These are phyloP conservation scores for Drosophila ironensis DNA, from an alignment of 1,140 invertebrate genomes.

Conservation along the genomic window DNA sequence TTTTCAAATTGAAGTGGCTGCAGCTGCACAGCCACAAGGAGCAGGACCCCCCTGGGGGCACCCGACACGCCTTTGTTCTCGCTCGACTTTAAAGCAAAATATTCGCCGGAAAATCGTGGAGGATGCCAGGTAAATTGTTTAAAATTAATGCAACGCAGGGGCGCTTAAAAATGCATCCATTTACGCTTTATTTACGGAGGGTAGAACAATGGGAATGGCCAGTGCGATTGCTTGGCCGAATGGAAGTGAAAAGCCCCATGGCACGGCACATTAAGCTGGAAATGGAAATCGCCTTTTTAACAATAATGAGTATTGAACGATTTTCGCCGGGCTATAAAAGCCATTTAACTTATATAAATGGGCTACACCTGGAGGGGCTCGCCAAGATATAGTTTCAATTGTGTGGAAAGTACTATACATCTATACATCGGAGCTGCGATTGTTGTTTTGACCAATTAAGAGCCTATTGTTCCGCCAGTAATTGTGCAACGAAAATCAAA, in stretches of 20 bases:
- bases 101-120: slow-evolving; percentile 37
- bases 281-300: slow-evolving; percentile 62
- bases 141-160: slow-evolving; percentile 62
- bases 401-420: not conserved
- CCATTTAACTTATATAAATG: slow-evolving; percentile 12
- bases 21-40: slow-evolving; percentile 23
- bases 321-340: slow-evolving; percentile 49
- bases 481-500: not conserved
- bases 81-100: slow-evolving; percentile 55
- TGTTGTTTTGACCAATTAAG: not conserved
- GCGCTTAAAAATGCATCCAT: slow-evolving; percentile 74
- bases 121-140: slow-evolving; percentile 64
- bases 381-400: not conserved
- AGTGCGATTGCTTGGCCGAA: slow-evolving; percentile 17
- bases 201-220: slow-evolving; percentile 50
- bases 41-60: slow-evolving; percentile 3
- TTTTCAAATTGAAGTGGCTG: slow-evolving; percentile 73
- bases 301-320: slow-evolving; percentile 75
- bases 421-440: not conserved
- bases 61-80: slow-evolving; percentile 7
- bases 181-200: slow-evolving; percentile 48
- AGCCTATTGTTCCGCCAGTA: not conserved
- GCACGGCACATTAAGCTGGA: slow-evolving; percentile 64
- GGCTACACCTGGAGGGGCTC: not conserved
- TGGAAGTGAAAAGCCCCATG: slow-evolving; percentile 27